Evolutionary conservation across 2,113 vertebrate genomes (phyloP), one percentile per base, ranked within the genome.

Genomic region (Glaucomys volans): DNA sequence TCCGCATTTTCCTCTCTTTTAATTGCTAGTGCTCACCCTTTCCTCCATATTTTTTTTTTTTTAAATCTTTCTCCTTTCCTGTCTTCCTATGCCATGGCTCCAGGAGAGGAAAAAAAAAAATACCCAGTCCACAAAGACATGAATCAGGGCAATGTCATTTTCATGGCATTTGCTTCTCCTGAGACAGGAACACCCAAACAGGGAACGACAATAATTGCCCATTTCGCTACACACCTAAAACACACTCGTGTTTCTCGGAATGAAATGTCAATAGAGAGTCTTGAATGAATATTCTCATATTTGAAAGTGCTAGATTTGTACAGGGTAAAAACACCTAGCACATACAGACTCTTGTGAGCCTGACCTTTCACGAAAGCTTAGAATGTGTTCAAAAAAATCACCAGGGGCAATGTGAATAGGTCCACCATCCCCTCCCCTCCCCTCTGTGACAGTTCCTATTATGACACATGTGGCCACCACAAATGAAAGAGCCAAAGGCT

Each of bases 401-500:
- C 72, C 52, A 26, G 47, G 11, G 95, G 82, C 75, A 54, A 71
- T 84, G 80, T 85, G 57, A 96, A n/a, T 10, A 89, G 69, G 74
- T 32, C 84, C 87, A 40, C 35, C 50, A 50, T 14, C 32, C 54
- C 57, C 57, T 81, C 35, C n/a, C 57, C 57, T 81, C 35, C n/a
- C 54, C 30, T 40, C 26, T 94, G 52, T 62, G 84, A 76, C 32
- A 89, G 89, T 42, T 96, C 74, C 8, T 47, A 10, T n/a, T 32
- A 90, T 57, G 64, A 35, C 93, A 93, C 71, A 95, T 66, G 84
- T 87, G 92, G 96, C 96, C 94, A 83, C 2, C 59, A 93, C 8
- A 90, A 96, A 95, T 20, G 66, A 87, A 97, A 35, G 13, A 54
- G 2, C 76, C 72, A 95, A 95, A 97, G 77, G 10, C 12, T 66